phyloP scores from a whole-genome alignment of 1,140 invertebrate genomes.

The Drosophila micromelanica region DNA sequence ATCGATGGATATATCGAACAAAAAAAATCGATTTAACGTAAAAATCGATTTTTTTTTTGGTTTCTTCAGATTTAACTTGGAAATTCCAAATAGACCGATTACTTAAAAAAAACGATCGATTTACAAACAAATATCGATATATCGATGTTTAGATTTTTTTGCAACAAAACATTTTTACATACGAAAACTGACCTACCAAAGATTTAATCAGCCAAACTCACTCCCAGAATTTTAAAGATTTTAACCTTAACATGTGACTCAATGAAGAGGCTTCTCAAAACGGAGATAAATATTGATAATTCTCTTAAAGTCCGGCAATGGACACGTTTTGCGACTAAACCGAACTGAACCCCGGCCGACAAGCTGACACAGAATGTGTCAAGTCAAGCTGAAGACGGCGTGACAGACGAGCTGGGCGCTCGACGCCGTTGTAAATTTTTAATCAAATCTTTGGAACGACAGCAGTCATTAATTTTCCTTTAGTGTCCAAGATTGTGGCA shows the following conservation, averaged over 20 bases:
- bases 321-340: constrained; percentile 5
- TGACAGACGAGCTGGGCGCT: constrained; percentile 46
- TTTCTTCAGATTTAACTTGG: no score
- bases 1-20: no score
- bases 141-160: no score
- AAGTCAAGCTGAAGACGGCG: constrained; percentile 50
- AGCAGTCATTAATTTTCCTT: constrained; percentile 56
- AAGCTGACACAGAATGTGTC: constrained; percentile 46
- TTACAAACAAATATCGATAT: no score
- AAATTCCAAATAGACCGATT: no score
- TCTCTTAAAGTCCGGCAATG: constrained; percentile 1
- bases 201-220: no score
- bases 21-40: no score
- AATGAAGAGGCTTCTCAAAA: neutral
- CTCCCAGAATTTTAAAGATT: no score
- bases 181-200: no score
- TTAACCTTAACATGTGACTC: neutral
- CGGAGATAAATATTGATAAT: constrained; percentile 14
- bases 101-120: no score
- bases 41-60: no score
- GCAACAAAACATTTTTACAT: no score
- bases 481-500: constrained; percentile 44
- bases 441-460: constrained; percentile 51
- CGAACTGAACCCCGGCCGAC: constrained; percentile 8
- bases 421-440: constrained; percentile 43